phyloP scores from a whole-genome alignment of 2,113 vertebrate species.

The Takifugu bimaculatus region DNA sequence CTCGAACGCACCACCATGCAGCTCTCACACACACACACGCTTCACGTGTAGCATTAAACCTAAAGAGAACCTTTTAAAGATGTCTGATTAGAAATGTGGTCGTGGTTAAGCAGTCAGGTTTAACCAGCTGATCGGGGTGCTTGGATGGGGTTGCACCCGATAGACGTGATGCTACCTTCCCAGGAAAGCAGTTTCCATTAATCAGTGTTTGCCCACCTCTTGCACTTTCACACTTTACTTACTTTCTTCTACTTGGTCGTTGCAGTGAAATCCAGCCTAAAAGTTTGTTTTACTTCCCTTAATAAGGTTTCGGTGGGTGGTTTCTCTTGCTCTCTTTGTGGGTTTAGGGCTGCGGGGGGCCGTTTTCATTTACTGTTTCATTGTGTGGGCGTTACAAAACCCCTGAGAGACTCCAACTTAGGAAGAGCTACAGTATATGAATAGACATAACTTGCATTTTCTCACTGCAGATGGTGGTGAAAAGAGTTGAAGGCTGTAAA shows the following conservation, averaged over 20 bases:
- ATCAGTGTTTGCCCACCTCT: not conserved
- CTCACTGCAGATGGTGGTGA: not conserved
- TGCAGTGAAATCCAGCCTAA: slow-evolving; percentile 6
- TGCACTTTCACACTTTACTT: slow-evolving; percentile 4
- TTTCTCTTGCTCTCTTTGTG: slow-evolving; percentile 32
- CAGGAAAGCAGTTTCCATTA: not conserved
- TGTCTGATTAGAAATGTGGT: too few relatives aligned
- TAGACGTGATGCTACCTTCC: too few relatives aligned
- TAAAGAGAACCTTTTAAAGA: too few relatives aligned
- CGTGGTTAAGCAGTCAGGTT: too few relatives aligned
- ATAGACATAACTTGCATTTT: slow-evolving; percentile 11
- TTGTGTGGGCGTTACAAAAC: slow-evolving; percentile 38
- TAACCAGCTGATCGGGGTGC: too few relatives aligned
- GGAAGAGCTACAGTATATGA: slow-evolving; percentile 3
- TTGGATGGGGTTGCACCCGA: too few relatives aligned
- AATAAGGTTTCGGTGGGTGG: slow-evolving; percentile 36
- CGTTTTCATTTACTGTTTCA: slow-evolving; percentile 45
- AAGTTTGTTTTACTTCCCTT: slow-evolving; percentile 21
- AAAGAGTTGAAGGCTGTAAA: not conserved
- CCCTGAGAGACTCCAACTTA: slow-evolving; percentile 28
- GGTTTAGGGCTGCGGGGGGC: slow-evolving; percentile 26
- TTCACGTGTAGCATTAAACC: too few relatives aligned
- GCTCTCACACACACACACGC: too few relatives aligned
- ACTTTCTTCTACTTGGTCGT: not conserved
- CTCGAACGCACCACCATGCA: too few relatives aligned